Evolutionary conservation across 2,113 vertebrate species (phyloP).

Genomic region (Tricholaema leucomelas): DNA sequence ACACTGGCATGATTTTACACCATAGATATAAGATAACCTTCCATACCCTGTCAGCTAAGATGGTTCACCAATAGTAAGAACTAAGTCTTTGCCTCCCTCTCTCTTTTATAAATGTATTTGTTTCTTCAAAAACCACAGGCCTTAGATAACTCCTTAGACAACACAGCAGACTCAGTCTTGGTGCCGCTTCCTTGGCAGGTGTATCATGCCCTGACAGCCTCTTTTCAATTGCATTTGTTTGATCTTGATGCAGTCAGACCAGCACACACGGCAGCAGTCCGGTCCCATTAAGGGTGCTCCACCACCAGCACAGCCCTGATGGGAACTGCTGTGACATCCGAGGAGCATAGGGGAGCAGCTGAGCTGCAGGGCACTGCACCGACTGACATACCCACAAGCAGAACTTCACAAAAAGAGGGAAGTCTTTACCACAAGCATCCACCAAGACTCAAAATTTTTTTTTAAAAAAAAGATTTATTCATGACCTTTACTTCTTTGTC

Average conservation of each 20-base stretch:
- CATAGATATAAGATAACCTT: neutral
- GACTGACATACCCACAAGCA: neutral
- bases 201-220: fast-evolving
- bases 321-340: neutral
- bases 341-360: neutral
- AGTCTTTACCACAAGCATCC: neutral
- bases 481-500: neutral
- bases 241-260: neutral
- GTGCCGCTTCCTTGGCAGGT: neutral
- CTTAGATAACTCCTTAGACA: neutral
- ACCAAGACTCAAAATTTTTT: neutral
- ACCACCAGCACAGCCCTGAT: fast-evolving
- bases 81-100: neutral
- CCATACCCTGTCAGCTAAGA: neutral
- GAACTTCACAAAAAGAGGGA: neutral
- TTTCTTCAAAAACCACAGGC: neutral
- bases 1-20: neutral
- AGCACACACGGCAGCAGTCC: neutral
- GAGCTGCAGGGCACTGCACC: neutral
- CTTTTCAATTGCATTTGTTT: neutral
- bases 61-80: neutral
- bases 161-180: neutral
- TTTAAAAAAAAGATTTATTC: neutral
- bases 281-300: neutral
- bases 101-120: neutral